Evolutionary conservation across 2,113 vertebrate genomes (phyloP), one percentile per base, ranked within the genome.

Genomic region (Epinephelus cyanopodus): DNA sequence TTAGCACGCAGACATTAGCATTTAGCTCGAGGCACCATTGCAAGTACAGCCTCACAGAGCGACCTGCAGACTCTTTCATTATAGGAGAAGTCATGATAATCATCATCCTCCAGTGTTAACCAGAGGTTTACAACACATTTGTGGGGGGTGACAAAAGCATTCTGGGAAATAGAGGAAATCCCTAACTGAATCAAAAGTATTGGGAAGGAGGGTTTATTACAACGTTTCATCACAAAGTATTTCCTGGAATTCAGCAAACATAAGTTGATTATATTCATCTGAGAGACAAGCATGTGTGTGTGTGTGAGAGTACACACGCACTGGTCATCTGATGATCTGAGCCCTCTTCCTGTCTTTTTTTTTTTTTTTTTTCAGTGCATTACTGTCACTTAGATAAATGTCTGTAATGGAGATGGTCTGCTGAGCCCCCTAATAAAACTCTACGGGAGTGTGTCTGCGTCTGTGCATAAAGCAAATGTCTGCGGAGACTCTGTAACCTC

Each of bases 361-460:
- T 86, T 89, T 29, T 29, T 29, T 29, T 29, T 5, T 29, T 5
- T 7, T 37, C 33, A 37, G 66, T 69, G 57, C 74, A 92, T 91
- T 92, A 91, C 83, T 92, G 91, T 90, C 90, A 90, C 70, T 57
- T 78, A 86, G 91, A 94, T 81, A 74, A 89, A 93, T 87, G 89
- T 75, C 42, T 83, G 78, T 82, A 86, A 90, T 88, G 68, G 79
- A 85, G 85, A 69, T 45, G 54, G 74, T 83, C 89, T 53, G 42
- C 81, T 74, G 70, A 64, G 66, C 57, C 48, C 6, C 84, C 29
- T 62, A 65, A 89, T 87, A 86, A 84, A 72, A 77, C 67, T 76
- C 65, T 29, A 76, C 23, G 76, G 23, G 60, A 61, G 75, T 54
- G 70, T 27, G 53, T 82, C 45, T 88, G 78, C 8, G 2, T 77